A percentile compares a stretch with the other conserved stretches of the same genome.
Evolutionary conservation across 1,140 invertebrate genomes (phyloP).

Genomic region (Helicoverpa armigera): DNA sequence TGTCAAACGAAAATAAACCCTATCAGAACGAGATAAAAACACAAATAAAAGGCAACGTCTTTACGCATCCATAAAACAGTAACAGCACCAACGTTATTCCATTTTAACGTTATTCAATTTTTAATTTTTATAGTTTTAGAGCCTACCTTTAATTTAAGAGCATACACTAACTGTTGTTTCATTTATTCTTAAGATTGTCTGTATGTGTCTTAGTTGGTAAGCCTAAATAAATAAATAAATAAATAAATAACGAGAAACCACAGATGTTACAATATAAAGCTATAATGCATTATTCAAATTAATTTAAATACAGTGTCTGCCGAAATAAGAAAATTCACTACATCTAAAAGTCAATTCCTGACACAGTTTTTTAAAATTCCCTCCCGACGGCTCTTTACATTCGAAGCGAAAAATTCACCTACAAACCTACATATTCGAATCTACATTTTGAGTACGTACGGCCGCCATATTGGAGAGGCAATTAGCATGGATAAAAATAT

Average conservation of each 20-base stretch:
- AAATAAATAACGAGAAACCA: not conserved
- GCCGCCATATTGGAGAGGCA: not conserved
- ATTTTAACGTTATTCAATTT: too few relatives aligned
- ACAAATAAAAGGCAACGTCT: too few relatives aligned
- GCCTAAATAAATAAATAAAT: too few relatives aligned
- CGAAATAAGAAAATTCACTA: constrained; percentile 22
- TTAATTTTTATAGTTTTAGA: too few relatives aligned
- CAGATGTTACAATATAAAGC: not conserved
- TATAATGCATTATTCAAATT: constrained; percentile 21
- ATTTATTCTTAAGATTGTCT: too few relatives aligned
- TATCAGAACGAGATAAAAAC: too few relatives aligned
- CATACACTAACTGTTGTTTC: too few relatives aligned
- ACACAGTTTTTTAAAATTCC: constrained; percentile 27
- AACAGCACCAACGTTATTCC: not conserved
- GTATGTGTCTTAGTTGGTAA: too few relatives aligned
- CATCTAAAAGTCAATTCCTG: constrained; percentile 36
- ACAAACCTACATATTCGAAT: constrained; percentile 3
- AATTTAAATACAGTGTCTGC: constrained; percentile 27
- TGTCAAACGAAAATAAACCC: too few relatives aligned
- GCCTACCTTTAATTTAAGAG: too few relatives aligned
- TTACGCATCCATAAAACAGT: not conserved
- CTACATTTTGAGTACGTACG: constrained; percentile 17
- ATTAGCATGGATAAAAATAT: constrained; percentile 23
- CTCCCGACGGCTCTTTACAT: not conserved
- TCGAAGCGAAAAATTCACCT: constrained; percentile 17